Base-by-base conservation (phyloP, 1,140 invertebrate genomes). In the Diprion similis region DNA sequence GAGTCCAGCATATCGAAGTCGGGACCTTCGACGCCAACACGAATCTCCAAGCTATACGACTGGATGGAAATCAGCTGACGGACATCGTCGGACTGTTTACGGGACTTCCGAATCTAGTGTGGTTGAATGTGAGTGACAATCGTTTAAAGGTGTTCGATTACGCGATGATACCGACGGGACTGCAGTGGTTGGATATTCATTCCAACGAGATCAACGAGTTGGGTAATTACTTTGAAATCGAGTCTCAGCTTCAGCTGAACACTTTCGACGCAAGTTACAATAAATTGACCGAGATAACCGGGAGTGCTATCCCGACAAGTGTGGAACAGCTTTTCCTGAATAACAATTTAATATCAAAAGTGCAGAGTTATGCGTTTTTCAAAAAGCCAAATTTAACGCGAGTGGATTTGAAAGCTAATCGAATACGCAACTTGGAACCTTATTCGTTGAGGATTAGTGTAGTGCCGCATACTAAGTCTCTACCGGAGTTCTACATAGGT, bases 71-170 rank as follows among this genome's bases (percentile, higher is more conserved):
- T 89, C 92, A 94, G 83, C 88, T 98, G 76, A 93, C 92, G 59
- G 94, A 96, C 80, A 96, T 98, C 66, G 91, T 92, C 65, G 94
- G 94, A 9, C 90, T 97, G 24, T 97, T 98, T 82, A 91, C 92
- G 0, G 95, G 96, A 81, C 89, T 98, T 74, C 94, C 94, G 64
- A 95, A 95, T 88, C 89, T 98, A 76, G 92, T 97, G 46, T 97
- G 95, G 95, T 88, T 98, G 66, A 98, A 98, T 83, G 94, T 98
- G 76, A 97, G 95, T 72, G 95, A 96, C 81, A 98, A 98, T 89
- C 92, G 93, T 73, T 89, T 98, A 64, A 92, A 94, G 86, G 94
- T 93, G 91, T 96, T 98, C 84, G 96, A 97, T 81, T 98, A 97
- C 83, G 95, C 95, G 67, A 92, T 96, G 85, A 95, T 98, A 88